Base-by-base conservation (phyloP, 2,113 vertebrate genomes). In the Corythornis vintsioides region DNA sequence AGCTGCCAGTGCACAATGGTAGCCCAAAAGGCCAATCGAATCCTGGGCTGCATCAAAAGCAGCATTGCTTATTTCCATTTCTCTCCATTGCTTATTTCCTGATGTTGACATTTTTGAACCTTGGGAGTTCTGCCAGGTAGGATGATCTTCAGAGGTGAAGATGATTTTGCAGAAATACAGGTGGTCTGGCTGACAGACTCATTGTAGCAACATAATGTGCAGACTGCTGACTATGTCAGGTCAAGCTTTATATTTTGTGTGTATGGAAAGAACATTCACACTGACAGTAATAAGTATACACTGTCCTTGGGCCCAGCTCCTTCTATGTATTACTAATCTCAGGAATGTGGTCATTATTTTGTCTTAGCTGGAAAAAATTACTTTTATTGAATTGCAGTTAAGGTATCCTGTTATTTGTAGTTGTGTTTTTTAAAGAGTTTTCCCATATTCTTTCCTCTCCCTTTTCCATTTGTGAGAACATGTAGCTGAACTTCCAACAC, bases 291-390 rank as follows among this genome's bases (percentile, higher is more conserved):
- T 72, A 92, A 77, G 53, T 84, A 91, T 57, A 78, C 59, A 65
- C 60, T 79, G 86, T 91, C 86, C 71, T 77, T 91, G 84, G 67
- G 92, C 64, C 42, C 19, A 67, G 71, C 40, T 95, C 74, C 69
- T 80, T 43, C 65, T 91, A 31, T 55, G 73, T 67, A 73, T 89
- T 82, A 77, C 57, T 88, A 67, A 94, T 84, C 79, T 93, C 85
- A 88, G 90, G 85, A 95, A 95, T 24, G 69, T 83, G 86, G 63
- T 65, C 91, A 80, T 96, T 96, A 91, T 67, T 90, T 95, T 95
- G 56, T 92, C 82, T 92, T 94, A 77, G 88, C 76, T 66, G 85
- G 9, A 85, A 92, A 85, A 92, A 96, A 95, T 95, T 86, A 78
- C 48, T 90, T 94, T 83, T 87, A 85, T 88, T 88, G 95, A 93